Evolutionary conservation across 2,888 invertebrate species (phyloP), one percentile per base, ranked within the genome.

Genomic region (Hipparchia semele): DNA sequence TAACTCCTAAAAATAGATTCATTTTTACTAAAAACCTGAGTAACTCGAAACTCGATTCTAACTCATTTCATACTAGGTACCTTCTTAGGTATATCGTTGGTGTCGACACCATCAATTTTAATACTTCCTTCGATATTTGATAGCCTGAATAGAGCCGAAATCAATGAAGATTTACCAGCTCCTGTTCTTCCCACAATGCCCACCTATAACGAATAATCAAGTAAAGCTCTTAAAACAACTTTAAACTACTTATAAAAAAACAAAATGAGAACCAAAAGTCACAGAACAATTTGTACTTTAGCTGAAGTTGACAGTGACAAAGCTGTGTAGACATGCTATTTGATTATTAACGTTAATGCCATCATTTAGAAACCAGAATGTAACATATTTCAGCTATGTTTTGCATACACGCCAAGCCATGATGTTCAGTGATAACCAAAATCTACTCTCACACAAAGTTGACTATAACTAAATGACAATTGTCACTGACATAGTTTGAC

Each of bases 171-270:
- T 85, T 97, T 97, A n/a, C 98, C 98, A 1, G 98, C 98, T 0
- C 98, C 98, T 0, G 98, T 98, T 80, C 98, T 90, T 0, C 98
- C 98, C 2, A 97, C 96, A 8, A 98, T 96, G 4, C 97, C 97
- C 45, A 97, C 94, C 95, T 96, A 74, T 13, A 82, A 76, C 51
- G 54, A 70, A 45, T 39, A 46, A 10, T 53, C 8, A 39, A 33
- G 5, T 65, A n/a, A 33, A 53, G 33, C 33, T 33, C 10, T 6
- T 33, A 33, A 0, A 23, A 23, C 33, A 65, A 13, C 2, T 39
- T 10, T 51, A 6, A 13, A 8, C 56, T 56, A 56, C 9, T 33
- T 6, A 68, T 23, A 6, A 23, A 49, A 39, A 54, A 68, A 58
- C 6, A 59, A 58, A 58, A 62, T 62, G 10, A 45, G 23, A 39